Base-by-base conservation (phyloP, 23 tunicate species). In the Aplidium turbinatum region DNA sequence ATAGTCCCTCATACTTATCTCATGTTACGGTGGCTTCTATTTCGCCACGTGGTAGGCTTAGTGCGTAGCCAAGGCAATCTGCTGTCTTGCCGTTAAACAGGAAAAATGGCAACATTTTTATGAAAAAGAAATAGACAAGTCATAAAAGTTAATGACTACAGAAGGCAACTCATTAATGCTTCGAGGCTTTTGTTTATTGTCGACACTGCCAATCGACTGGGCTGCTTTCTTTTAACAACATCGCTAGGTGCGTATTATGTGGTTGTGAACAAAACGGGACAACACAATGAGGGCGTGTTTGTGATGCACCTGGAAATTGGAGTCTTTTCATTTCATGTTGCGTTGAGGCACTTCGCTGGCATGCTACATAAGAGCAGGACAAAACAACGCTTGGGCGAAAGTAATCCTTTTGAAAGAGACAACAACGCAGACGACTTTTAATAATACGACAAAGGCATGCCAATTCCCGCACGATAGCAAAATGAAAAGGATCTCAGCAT, bases 361-460 rank as follows among this genome's bases (percentile, higher is more conserved):
- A 54, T 54, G 19, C 19, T 25, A 54, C 38, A 3, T 36, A 4
- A n/a, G 26, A 11, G 13, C 24, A 4, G 50, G n/a, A 65, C 50
- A 35, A 38, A 21, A 27, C 50, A 2, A n/a, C n/a, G 25, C 23
- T 47, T 7, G 58, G 76, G 58, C 24, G 58, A 70, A 70, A 70
- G 58, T 47, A 47, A 66, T 18, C 13, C 73, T 22, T 18, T 40
- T 40, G 26, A 66, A 38, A 66, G 52, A 40, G 38, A 36, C 51
- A 38, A 66, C 27, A 66, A 60, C 67, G 67, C 67, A 60, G 38
- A 4, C 67, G 6, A 60, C 35, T 30, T 36, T 65, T 36, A 65
- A 36, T 50, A 65, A 65, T 58, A 28, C 76, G n/a, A 70, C 76
- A 48, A 47, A 47, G 58, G 76, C 76, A 47, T 70, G 58, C 47